Evolutionary conservation across 2,888 invertebrate genomes (phyloP).

Genomic region (Sturmia bella): DNA sequence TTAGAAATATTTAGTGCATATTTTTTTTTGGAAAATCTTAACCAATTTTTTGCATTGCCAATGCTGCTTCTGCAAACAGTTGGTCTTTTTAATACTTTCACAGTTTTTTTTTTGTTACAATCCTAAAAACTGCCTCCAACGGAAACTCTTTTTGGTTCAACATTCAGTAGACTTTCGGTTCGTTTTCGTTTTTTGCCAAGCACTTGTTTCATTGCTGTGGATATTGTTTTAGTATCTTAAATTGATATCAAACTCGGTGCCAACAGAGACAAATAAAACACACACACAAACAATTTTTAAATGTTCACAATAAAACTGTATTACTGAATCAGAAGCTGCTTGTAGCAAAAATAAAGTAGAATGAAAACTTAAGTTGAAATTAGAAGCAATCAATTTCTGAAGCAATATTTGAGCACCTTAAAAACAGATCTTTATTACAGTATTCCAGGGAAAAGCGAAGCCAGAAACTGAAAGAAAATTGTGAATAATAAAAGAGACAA

Average conservation of each 20-base stretch:
- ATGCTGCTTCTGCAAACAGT: too few relatives aligned
- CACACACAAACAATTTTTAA: conserved; percentile 28
- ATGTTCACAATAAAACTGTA: conserved; percentile 22
- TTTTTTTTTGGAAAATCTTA: too few relatives aligned
- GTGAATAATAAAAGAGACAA: too few relatives aligned
- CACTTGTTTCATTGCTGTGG: conserved; percentile 43
- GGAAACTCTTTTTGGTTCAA: conserved; percentile 36
- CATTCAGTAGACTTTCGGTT: conserved; percentile 15
- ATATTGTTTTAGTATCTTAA: conserved; percentile 31
- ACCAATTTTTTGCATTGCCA: too few relatives aligned
- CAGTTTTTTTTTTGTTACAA: too few relatives aligned
- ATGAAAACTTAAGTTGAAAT: neutral
- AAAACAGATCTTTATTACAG: neutral
- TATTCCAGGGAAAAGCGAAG: neutral
- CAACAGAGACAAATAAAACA: neutral
- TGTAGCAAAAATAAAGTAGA: neutral
- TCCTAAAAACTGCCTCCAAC: neutral
- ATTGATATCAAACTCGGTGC: conserved; percentile 48
- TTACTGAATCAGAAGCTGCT: conserved; percentile 13
- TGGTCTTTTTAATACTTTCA: too few relatives aligned
- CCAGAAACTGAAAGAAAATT: too few relatives aligned
- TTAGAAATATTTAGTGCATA: too few relatives aligned
- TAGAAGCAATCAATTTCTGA: conserved; percentile 25
- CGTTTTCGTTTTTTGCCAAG: neutral
- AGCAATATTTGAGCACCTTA: neutral